Base-by-base conservation (phyloP, 2,113 vertebrate genomes). In the Apteryx mantelli region DNA sequence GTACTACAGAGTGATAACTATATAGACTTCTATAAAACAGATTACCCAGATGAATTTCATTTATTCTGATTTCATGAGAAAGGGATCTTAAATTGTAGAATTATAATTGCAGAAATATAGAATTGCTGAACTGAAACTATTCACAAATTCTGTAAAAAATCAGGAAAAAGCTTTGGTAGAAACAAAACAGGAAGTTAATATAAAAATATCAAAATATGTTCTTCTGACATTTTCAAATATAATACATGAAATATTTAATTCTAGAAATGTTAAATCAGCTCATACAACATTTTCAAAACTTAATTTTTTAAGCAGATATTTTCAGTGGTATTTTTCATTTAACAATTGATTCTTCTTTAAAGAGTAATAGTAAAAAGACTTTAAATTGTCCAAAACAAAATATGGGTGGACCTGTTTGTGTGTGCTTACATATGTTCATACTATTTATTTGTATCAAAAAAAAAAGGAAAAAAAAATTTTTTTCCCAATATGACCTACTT, bases 321-420 rank as follows among this genome's bases (percentile, higher is more conserved):
- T 40, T 36, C 3, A 75, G 46, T 40, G 1, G 22, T 75, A 46
- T 82, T 5, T 48, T 87, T 76, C 14, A 46, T 46, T 46, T 46
- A 46, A 46, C 44, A n/a, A 24, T 11, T 55, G 17, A 64, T 28
- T 73, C 11, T 38, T 70, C 64, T 61, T 80, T 30, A 55, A 56
- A 56, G 7, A 71, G 16, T 46, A 46, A 46, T 1, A 56, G 5
- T 5, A 68, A 38, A 34, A 48, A 42, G 19, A 53, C 3, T 46
- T 80, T 28, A 77, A 91, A 64, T 4, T 40, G 1, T 20, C 36
- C 7, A n/a, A 4, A 56, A 77, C 70, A 42, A 22, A 16, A 17
- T 2, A 25, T 3, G 42, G 56, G 19, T 2, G 17, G 26, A 77
- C 13, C 48, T 0, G 2, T 34, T 30, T 56, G 2, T 63, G 2